These are phyloP conservation scores for Heliocidaris erythrogramma DNA, from an alignment of 35 echinoderm and acorn worm species.

Conservation along the genomic window DNA sequence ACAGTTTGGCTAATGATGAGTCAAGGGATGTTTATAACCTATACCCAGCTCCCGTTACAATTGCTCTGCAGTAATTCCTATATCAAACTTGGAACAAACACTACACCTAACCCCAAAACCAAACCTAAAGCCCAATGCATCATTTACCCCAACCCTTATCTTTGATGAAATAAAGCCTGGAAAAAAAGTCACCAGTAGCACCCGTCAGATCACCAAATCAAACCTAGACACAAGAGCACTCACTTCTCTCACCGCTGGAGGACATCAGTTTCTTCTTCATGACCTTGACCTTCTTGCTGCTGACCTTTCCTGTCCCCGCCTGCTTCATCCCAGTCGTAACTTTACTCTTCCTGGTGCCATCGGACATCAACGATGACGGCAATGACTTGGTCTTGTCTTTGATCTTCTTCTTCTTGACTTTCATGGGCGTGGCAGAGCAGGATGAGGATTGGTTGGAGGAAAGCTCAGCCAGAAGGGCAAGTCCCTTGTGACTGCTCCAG, in stretches of 20 bases:
- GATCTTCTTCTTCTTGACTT: conserved; percentile 58
- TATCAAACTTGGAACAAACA: too few species aligned
- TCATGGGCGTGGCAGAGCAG: conserved; percentile 41
- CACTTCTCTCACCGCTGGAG: neutral
- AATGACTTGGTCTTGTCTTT: conserved; percentile 41
- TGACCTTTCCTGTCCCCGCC: neutral
- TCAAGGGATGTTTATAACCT: too few species aligned
- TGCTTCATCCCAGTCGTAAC: neutral
- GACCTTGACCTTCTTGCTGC: neutral
- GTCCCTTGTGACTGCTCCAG: conserved; percentile 60
- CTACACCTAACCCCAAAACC: too few species aligned
- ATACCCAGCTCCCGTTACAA: too few species aligned
- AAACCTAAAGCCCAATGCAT: too few species aligned
- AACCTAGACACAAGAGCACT: neutral
- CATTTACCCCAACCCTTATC: too few species aligned
- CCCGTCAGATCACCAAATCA: too few species aligned
- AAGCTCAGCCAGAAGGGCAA: conserved; percentile 56
- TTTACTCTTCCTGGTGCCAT: neutral
- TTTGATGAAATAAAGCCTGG: too few species aligned
- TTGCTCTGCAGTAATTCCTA: too few species aligned
- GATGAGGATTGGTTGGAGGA: conserved; percentile 59
- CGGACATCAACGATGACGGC: neutral
- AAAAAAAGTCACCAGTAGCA: too few species aligned
- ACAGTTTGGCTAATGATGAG: too few species aligned
- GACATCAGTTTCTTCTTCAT: conserved; percentile 6